These are phyloP conservation scores for Drosophila kokeensis DNA, from an alignment of 2,888 invertebrate genomes.

Conservation along the genomic window DNA sequence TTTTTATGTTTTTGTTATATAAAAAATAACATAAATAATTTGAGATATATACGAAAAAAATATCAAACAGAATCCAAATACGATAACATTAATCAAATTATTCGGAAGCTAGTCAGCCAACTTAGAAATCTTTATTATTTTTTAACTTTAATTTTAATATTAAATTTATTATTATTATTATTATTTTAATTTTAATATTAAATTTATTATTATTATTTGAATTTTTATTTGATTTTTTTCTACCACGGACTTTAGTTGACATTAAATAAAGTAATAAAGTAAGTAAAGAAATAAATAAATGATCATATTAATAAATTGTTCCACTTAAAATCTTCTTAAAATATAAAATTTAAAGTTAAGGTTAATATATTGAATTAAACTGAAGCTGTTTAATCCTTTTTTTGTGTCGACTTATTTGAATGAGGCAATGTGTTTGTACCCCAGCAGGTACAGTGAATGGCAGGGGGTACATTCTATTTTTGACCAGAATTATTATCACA, in stretches of 20 bases:
- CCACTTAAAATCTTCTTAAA: background rate
- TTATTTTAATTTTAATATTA: too few relatives aligned
- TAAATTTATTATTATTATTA: background rate
- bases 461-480: background rate
- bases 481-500: background rate
- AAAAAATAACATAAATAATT: too few relatives aligned
- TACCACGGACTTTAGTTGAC: background rate
- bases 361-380: background rate
- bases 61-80: background rate
- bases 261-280: too few relatives aligned
- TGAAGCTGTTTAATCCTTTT: too few relatives aligned
- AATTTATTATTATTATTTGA: too few relatives aligned
- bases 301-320: background rate
- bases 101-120: background rate
- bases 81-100: background rate
- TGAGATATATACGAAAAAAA: too few relatives aligned
- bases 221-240: too few relatives aligned
- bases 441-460: background rate
- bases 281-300: background rate
- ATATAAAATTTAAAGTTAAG: background rate
- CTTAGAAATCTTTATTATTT: background rate
- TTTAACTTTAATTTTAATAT: background rate
- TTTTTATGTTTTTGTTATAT: background rate
- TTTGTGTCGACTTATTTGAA: background rate
- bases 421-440: background rate